Percentiles rank a stretch among this genome's conserved stretches.
Evolutionary conservation across 2,113 vertebrate species (phyloP).

Genomic region (Panthera tigris): DNA sequence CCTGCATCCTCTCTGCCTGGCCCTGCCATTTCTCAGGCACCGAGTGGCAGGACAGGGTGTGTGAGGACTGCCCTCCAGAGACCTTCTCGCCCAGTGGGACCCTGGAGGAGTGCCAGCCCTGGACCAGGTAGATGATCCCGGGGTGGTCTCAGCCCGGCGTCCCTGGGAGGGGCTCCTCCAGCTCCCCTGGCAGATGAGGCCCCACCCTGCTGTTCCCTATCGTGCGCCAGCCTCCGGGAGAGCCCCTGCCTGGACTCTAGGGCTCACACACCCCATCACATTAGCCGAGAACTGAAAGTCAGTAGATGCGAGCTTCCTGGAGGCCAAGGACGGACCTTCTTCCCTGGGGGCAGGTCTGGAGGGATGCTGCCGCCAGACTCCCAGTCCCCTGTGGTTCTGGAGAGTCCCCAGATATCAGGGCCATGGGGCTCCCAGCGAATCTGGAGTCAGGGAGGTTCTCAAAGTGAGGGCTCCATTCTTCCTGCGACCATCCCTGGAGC

Average conservation of each 20-base stretch:
- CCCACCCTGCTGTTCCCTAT: accelerated
- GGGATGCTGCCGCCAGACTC: no score
- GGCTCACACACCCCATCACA: neutral
- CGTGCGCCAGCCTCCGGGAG: neutral
- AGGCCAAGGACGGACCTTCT: neutral
- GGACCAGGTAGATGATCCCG: neutral
- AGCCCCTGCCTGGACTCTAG: accelerated
- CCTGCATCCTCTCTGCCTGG: accelerated
- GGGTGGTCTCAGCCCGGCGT: neutral
- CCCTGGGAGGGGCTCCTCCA: neutral
- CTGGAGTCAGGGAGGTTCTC: neutral
- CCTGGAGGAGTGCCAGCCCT: neutral
- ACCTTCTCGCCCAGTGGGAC: neutral
- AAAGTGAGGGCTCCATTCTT: neutral
- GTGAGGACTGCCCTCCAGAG: slow-evolving; percentile 17
- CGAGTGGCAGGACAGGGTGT: neutral
- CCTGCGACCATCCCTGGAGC: neutral
- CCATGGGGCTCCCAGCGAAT: accelerated
- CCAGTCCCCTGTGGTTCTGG: neutral
- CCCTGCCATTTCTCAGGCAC: neutral
- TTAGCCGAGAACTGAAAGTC: accelerated
- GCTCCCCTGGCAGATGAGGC: neutral
- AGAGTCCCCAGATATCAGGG: neutral
- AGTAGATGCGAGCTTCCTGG: neutral
- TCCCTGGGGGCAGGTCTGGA: neutral